Base-by-base conservation (phyloP, 2,797 vertebrate genomes). In the Poeciliopsis infans region DNA sequence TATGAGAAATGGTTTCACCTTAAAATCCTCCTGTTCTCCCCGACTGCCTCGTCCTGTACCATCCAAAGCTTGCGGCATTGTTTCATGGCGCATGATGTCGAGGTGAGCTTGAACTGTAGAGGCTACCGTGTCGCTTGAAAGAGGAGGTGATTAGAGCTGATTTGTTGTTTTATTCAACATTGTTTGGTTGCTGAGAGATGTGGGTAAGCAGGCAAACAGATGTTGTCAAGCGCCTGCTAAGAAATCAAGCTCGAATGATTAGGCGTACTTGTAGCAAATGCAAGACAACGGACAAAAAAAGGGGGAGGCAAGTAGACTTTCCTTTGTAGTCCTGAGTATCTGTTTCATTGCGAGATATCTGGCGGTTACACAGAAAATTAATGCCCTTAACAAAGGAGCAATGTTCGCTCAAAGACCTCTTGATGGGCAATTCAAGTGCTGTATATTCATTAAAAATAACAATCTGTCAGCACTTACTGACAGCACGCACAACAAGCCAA, bases 401-500 rank as follows among this genome's bases (percentile, higher is more conserved):
- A 89, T 93, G 91, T 93, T 94, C 83, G n/a, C 92, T 94, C 91
- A 91, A 95, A 95, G 92, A 94, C 92, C 93, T 94, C 94, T 95
- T 96, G 94, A 95, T 95, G 93, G 94, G 90, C 91, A 89, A 94
- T 95, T 96, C 94, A 95, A 94, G 94, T 94, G 92, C 92, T 90
- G 91, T 94, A 95, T 95, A 95, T 95, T 96, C 95, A 96, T 95
- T 96, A 96, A 95, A 96, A 95, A 95, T 94, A 96, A 95, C 94
- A 95, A 94, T 95, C 95, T 95, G 95, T 95, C 95, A 95, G 95
- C 94, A 94, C 94, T 92, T 93, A 90, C 93, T 94, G 95, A 95
- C 94, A 94, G 93, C 93, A 88, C 74, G 89, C 91, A 94, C 94
- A 94, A 93, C 92, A 94, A 95, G 94, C 93, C 91, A 88, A 92